Conservation (phyloP, 1,140 invertebrate genomes). For the Zaprionus inermis region DNA sequence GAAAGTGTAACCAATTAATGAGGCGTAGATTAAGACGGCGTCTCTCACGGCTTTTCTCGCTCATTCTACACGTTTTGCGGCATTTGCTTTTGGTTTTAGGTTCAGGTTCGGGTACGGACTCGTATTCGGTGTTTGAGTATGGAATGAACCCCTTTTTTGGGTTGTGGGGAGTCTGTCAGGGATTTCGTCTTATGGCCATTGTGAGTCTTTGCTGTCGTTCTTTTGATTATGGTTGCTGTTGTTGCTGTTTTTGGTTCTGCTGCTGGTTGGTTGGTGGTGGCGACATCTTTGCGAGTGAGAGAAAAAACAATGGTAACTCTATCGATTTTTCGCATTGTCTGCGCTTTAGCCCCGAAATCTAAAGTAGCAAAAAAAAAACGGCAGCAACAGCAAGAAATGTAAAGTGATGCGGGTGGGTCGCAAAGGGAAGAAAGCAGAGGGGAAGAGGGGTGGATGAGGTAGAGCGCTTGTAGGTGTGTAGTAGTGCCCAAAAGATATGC, state of each 20-base stretch:
- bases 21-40: conserved; percentile 38
- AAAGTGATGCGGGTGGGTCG: conserved; percentile 60
- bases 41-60: neutral
- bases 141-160: conserved; percentile 4
- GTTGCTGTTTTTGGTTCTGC: conserved; percentile 10
- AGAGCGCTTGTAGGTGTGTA: neutral
- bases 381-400: conserved; percentile 26
- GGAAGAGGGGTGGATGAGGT: neutral
- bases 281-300: conserved; percentile 50
- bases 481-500: conserved; percentile 69
- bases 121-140: neutral
- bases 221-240: neutral
- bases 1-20: conserved; percentile 52
- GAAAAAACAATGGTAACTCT: conserved; percentile 75
- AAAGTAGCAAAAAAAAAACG: conserved; percentile 63
- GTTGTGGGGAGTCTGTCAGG: neutral
- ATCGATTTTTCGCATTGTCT: conserved; percentile 82
- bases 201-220: neutral
- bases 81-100: neutral
- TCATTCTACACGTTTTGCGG: neutral
- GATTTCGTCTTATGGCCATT: conserved; percentile 4
- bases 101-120: neutral
- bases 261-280: conserved; percentile 30
- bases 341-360: conserved; percentile 71
- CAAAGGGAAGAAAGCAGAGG: conserved; percentile 24